phyloP scores from a whole-genome alignment of 2,888 invertebrate genomes.

The Prenolepis imparis region DNA sequence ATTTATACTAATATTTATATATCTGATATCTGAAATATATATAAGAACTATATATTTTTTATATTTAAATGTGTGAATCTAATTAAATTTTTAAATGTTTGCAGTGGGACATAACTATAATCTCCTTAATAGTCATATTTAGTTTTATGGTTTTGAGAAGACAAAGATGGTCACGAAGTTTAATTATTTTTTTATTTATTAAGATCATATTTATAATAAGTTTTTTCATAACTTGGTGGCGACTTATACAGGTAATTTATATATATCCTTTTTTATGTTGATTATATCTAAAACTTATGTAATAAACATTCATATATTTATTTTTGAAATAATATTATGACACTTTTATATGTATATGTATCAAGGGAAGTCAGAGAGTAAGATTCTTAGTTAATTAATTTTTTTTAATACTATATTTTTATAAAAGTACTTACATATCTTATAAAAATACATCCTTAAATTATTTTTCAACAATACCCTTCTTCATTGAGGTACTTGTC shows the following conservation, averaged over 20 bases:
- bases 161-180: constrained; percentile 64
- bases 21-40: neutral
- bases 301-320: neutral
- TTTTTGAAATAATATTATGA: neutral
- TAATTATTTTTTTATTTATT: constrained; percentile 67
- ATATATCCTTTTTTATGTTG: neutral
- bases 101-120: constrained; percentile 50
- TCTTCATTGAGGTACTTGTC: no score
- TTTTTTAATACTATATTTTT: no score
- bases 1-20: neutral
- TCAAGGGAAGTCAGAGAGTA: no score
- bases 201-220: constrained; percentile 73
- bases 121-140: constrained; percentile 53
- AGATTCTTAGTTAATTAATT: no score
- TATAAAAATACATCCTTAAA: no score
- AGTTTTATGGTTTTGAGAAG: constrained; percentile 63
- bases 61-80: constrained; percentile 65
- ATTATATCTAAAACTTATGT: neutral
- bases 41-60: constrained; percentile 37
- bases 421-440: no score
- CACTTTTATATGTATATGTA: no score
- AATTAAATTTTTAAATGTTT: constrained; percentile 30
- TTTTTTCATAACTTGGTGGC: constrained; percentile 80
- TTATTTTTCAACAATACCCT: no score
- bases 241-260: constrained; percentile 77